These are phyloP conservation scores for Dolichoris vasculosae DNA, from an alignment of 1,140 invertebrate species.

Conservation along the genomic window DNA sequence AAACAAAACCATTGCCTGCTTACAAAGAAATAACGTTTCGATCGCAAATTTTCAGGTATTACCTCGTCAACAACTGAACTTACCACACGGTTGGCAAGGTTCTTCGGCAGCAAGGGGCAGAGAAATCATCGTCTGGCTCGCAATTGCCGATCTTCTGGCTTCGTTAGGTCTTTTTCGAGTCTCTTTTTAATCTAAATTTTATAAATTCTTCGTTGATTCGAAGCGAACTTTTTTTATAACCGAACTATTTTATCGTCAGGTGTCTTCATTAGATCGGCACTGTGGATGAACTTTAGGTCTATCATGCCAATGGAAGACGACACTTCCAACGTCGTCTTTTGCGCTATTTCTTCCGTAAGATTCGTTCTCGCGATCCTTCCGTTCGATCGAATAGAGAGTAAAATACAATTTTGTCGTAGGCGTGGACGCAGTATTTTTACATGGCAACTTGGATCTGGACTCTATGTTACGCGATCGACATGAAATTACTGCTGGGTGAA, in stretches of 20 bases:
- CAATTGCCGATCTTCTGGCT: constrained; percentile 84
- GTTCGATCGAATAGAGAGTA: background rate
- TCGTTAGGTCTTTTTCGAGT: constrained; percentile 78
- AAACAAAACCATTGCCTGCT: background rate
- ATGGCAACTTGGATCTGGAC: constrained; percentile 90
- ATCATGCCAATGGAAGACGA: constrained; percentile 80
- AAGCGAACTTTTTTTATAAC: background rate
- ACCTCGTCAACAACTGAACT: constrained; percentile 70
- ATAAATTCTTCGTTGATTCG: background rate
- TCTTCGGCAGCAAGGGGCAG: constrained; percentile 78
- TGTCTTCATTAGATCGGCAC: constrained; percentile 81
- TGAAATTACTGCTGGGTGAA: constrained; percentile 80
- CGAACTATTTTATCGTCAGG: constrained; percentile 70
- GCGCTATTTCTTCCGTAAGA: constrained; percentile 83
- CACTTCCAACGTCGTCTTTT: constrained; percentile 80
- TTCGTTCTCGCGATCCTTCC: background rate
- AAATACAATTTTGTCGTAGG: constrained; percentile 74
- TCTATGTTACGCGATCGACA: constrained; percentile 87
- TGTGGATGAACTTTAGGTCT: constrained; percentile 82
- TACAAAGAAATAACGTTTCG: background rate
- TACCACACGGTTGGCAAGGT: constrained; percentile 73
- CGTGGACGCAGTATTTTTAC: constrained; percentile 90
- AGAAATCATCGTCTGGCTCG: constrained; percentile 85
- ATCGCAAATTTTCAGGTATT: constrained; percentile 69
- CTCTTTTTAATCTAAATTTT: background rate